Base-by-base conservation (phyloP, 1,140 invertebrate genomes). In the Ptiloglossa arizonensis region DNA sequence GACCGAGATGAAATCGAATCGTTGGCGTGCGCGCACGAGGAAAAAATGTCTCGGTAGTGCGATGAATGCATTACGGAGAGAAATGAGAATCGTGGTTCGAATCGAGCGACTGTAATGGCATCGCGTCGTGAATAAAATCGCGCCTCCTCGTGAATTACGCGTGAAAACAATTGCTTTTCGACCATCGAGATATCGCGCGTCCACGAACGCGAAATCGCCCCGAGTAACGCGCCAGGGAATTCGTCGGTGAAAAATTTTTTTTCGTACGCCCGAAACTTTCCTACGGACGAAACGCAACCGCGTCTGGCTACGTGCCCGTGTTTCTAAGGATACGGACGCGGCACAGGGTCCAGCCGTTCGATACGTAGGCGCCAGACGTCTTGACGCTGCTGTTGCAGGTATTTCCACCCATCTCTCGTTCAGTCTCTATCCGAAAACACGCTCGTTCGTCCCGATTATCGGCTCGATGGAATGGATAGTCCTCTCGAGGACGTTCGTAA, bases 291-390 rank as follows among this genome's bases (percentile, higher is more conserved):
- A 44, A 44, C 41, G 46, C 17, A 48, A 48, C 46, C n/a, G 6
- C 41, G 24, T 50, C 29, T 76, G 73, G 73, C 64, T 2, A 13
- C 0, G 11, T 69, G 73, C 73, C 73, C 54, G n/a, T 17, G 73
- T 59, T 59, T 69, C 68, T 76, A 22, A 19, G 32, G 29, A 63
- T 72, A 50, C 57, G 41, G 46, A 27, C n/a, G 35, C 11, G 24
- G 24, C 3, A 19, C 24, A 41, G 22, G 19, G 5, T 59, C 38
- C 22, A 56, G 24, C 0, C 78, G 79, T 48, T 81, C 81, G 70
- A 79, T 82, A 86, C 35, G 19, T 67, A 70, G 86, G 82, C 86
- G 86, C 82, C 82, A 73, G 84, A 60, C 73, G n/a, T 80, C 82
- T 62, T 69, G 80, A 78, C 84, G 81, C 79, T 80, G 56, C 62